phyloP scores from a whole-genome alignment of 1,140 invertebrate genomes.

The Littorina saxatilis region DNA sequence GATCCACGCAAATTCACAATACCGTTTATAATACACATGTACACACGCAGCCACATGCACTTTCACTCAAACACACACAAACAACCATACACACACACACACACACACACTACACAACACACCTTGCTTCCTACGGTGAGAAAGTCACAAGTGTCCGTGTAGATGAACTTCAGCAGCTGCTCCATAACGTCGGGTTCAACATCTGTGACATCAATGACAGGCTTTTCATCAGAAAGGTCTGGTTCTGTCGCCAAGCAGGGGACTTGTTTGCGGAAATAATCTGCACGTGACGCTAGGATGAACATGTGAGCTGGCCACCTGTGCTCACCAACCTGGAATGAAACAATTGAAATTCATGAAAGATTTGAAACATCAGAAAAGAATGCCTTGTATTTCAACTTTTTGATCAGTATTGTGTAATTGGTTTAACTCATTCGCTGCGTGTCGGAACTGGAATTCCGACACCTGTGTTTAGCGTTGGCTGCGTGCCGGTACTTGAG shows the following conservation, averaged over 20 bases:
- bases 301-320: conserved; percentile 69
- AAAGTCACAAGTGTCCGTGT: conserved; percentile 82
- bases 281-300: conserved; percentile 64
- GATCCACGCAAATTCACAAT: too few species aligned
- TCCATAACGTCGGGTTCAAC: conserved; percentile 81
- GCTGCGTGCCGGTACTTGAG: too few species aligned
- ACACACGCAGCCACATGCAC: not conserved
- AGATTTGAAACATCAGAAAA: too few species aligned
- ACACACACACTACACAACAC: conserved; percentile 38
- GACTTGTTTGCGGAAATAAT: conserved; percentile 65
- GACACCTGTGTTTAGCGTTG: too few species aligned
- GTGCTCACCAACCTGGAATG: conserved; percentile 77
- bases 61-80: conserved; percentile 13
- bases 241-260: conserved; percentile 42
- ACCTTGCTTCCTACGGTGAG: conserved; percentile 74
- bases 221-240: conserved; percentile 38
- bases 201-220: conserved; percentile 52
- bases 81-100: too few species aligned
- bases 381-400: too few species aligned
- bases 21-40: too few species aligned
- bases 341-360: too few species aligned
- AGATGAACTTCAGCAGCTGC: conserved; percentile 82
- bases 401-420: too few species aligned
- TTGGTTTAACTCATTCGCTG: too few species aligned
- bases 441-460: too few species aligned